Conservation (phyloP, 37 sponge, comb jelly and placozoan species). For the Chondrilla cf. caribensis region DNA sequence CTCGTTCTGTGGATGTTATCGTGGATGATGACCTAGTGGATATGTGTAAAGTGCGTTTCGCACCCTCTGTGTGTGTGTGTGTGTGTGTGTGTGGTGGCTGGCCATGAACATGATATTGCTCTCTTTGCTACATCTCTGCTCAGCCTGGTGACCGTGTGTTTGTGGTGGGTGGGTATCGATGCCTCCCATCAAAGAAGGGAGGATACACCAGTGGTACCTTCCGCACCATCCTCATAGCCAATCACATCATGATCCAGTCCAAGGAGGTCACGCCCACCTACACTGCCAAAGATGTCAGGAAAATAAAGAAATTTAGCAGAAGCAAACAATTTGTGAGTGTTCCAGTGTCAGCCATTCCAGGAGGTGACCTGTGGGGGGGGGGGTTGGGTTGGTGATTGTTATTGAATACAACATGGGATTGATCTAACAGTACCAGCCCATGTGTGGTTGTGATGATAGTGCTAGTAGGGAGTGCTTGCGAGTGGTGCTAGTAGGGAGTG, state of each 20-base stretch:
- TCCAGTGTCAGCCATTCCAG: too few relatives aligned
- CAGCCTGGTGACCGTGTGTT: conserved; percentile 92
- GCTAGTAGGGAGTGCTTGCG: too few relatives aligned
- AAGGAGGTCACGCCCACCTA: conserved; percentile 82
- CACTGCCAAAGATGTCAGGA: conserved; percentile 71
- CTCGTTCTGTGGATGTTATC: conserved; percentile 91
- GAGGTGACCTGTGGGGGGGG: neutral
- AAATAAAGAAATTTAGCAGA: conserved; percentile 76
- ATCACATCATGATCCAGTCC: conserved; percentile 69
- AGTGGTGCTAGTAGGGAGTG: too few relatives aligned
- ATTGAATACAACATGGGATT: too few relatives aligned
- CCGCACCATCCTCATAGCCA: conserved; percentile 84
- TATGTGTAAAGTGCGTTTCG: conserved; percentile 56
- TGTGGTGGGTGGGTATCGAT: conserved; percentile 86
- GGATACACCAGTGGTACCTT: conserved; percentile 93
- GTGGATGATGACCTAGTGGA: conserved; percentile 93
- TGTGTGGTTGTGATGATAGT: too few relatives aligned
- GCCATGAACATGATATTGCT: neutral
- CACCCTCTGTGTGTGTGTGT: neutral
- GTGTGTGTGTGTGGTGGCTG: conserved; percentile 22
- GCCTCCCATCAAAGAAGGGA: conserved; percentile 83
- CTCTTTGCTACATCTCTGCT: too few relatives aligned
- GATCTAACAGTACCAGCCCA: too few relatives aligned
- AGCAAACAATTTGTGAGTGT: conserved; percentile 22
- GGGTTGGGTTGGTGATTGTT: too few relatives aligned